Evolutionary conservation across 1,140 invertebrate genomes (phyloP).

Genomic region (Galleria mellonella): DNA sequence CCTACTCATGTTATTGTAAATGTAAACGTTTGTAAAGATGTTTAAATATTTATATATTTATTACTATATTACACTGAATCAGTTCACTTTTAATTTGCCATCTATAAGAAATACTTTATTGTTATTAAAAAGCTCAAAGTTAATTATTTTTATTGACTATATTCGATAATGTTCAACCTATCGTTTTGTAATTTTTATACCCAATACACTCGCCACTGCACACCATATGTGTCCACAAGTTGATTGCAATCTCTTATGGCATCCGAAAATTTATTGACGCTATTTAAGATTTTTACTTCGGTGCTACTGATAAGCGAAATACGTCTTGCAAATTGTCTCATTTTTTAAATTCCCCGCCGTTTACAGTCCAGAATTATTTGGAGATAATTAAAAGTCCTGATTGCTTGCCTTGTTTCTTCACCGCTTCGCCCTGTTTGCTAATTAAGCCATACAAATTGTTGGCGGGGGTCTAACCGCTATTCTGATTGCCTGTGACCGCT

Average conservation of each 20-base stretch:
- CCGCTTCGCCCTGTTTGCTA: constrained; percentile 29
- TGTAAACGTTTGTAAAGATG: no score
- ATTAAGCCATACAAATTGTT: constrained; percentile 50
- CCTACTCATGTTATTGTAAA: no score
- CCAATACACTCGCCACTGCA: constrained; percentile 26
- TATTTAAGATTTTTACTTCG: constrained; percentile 12
- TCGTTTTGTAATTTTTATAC: constrained; percentile 11
- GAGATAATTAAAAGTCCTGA: constrained; percentile 46
- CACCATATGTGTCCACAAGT: constrained; percentile 43
- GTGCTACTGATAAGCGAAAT: constrained; percentile 13
- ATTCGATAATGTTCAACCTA: background rate
- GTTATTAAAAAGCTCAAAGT: background rate
- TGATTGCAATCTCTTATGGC: constrained; percentile 33
- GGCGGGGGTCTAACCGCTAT: constrained; percentile 25
- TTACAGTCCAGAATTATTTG: constrained; percentile 32
- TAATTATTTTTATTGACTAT: no score
- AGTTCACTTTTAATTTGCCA: no score
- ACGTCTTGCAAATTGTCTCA: constrained; percentile 18
- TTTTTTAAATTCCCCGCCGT: constrained; percentile 16
- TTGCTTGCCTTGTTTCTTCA: constrained; percentile 31
- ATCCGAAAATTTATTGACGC: constrained; percentile 16
- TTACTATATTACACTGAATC: no score
- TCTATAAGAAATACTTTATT: background rate
- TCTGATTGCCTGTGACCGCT: constrained; percentile 38
- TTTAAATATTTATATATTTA: no score